These are phyloP conservation scores for Pycnonotus jocosus DNA, from an alignment of 2,113 vertebrate species.

Conservation along the genomic window DNA sequence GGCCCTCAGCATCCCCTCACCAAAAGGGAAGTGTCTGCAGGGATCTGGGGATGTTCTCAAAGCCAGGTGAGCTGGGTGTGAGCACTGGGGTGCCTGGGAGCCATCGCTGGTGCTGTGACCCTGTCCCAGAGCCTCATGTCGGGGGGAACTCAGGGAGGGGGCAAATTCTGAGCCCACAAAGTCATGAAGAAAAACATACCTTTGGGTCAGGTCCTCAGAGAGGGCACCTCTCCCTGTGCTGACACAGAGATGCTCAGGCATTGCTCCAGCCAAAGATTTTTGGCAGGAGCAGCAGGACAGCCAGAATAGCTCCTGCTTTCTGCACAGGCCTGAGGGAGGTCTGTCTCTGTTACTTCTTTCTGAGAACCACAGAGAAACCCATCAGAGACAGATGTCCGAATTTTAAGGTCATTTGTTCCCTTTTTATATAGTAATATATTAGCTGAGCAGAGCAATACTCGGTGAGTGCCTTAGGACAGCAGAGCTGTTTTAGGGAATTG, in stretches of 20 bases:
- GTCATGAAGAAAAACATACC: background rate
- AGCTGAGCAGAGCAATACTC: conserved; percentile 7
- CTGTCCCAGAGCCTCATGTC: rapidly evolving
- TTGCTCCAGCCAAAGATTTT: background rate
- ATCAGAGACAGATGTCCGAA: conserved; percentile 20
- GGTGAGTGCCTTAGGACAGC: conserved; percentile 5
- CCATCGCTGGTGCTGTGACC: rapidly evolving
- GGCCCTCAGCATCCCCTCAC: too few species aligned
- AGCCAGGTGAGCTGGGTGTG: background rate
- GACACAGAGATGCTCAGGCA: background rate
- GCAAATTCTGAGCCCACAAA: background rate
- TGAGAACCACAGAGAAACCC: background rate
- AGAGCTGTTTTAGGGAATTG: conserved; percentile 8
- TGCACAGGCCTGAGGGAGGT: background rate
- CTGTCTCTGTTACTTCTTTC: background rate
- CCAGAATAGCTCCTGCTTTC: background rate
- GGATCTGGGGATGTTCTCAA: background rate
- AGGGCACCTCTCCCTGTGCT: background rate
- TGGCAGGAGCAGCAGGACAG: background rate
- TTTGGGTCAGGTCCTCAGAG: background rate
- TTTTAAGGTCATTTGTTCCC: conserved; percentile 26
- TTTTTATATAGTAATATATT: conserved; percentile 1
- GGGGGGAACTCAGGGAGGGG: background rate
- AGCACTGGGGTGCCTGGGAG: background rate
- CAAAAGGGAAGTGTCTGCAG: background rate